Conservation (phyloP, 2,113 vertebrate genomes). For the Onychostruthus taczanowskii region DNA sequence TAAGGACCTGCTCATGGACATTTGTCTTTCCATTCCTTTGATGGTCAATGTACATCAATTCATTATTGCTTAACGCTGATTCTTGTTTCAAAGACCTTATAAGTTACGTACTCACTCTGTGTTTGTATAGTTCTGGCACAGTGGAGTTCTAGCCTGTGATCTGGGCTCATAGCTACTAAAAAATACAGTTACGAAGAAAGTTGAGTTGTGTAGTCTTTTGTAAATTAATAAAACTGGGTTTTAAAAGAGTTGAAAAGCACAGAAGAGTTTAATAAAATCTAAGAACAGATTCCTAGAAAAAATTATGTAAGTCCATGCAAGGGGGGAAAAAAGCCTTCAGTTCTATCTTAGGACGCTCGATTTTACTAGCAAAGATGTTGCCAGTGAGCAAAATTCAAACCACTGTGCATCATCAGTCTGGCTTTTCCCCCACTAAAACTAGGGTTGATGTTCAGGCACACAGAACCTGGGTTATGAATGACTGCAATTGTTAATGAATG, state of each 20-base stretch:
- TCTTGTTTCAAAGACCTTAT: not conserved
- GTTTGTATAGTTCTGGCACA: not conserved
- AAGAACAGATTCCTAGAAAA: not conserved
- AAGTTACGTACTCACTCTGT: not conserved
- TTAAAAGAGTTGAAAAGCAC: not conserved
- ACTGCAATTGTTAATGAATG: not conserved
- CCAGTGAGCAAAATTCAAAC: not conserved
- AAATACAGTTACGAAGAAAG: not conserved
- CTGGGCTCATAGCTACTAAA: not conserved
- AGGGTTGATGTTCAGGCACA: not conserved
- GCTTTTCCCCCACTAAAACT: not conserved
- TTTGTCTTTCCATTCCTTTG: not conserved
- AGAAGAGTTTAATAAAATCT: not conserved
- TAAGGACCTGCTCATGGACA: not conserved
- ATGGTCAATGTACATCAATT: not conserved
- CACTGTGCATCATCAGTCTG: not conserved
- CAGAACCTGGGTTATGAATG: not conserved
- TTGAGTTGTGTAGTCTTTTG: not conserved
- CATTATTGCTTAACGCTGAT: not conserved
- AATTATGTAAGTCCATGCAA: rapidly evolving
- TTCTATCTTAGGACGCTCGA: not conserved
- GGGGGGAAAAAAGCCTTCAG: rapidly evolving
- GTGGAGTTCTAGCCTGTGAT: not conserved
- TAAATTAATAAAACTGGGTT: not conserved
- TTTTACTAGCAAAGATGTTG: not conserved